Evolutionary conservation across 1,140 invertebrate species (phyloP), one percentile per base, ranked within the genome.

Genomic region (Zaprionus inermis): DNA sequence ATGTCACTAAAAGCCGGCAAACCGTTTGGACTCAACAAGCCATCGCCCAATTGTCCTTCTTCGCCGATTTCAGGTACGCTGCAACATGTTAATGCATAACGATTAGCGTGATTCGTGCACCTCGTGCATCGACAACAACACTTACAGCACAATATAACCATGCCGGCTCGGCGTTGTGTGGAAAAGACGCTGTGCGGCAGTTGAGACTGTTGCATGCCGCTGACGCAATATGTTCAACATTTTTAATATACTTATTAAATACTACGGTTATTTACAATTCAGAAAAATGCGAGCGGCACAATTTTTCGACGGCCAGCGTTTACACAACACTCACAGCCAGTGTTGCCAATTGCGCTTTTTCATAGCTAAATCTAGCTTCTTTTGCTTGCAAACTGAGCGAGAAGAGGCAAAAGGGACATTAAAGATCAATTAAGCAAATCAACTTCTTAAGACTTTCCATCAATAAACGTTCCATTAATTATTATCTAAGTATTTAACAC

Each of bases 61-160:
- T 96, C 95, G 6, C 97, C 97, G 54, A 98, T 96, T 94, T 98
- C 97, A 49, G 98, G 98, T 64, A 98, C 94, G 75, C 97, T 98
- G 10, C 9, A 68, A 36, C 7, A 10, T 10, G n/a, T 54, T 6
- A 1, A 51, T 65, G 20, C 56, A 11, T 9, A 10, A 10, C 20
- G 59, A 10, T 51, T 18, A 3, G 18, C 36, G 46, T 54, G 20
- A 41, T 51, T 6, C 55, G 11, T 49, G 24, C 20, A 54, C 51
- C 24, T 20, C 24, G 51, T 28, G 51, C 22, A 54, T 34, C n/a
- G n/a, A 44, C 7, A 44, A 44, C 38, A 44, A 41, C 38, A 72
- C 91, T 92, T 81, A 92, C 91, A 92, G 80, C 55, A 92, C 91
- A 67, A 92, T 92, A 46, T 92, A 92, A 57, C 91, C 91, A 32